Percentiles rank a stretch among this genome's conserved stretches.
Evolutionary conservation across 2,888 invertebrate species (phyloP).

Genomic region (Halictus ligatus): DNA sequence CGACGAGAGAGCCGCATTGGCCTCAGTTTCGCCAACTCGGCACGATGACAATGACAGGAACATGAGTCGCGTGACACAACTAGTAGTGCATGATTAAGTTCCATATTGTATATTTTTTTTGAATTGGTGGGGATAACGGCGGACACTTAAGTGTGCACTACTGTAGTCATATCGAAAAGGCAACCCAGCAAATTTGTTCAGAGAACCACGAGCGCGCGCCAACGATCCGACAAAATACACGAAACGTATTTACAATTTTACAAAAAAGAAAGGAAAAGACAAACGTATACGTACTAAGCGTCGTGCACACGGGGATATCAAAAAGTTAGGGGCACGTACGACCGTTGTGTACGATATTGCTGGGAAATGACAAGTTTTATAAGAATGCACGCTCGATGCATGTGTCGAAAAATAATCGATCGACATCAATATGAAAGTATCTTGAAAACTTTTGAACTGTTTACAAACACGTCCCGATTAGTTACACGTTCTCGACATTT

Average conservation of each 20-base stretch:
- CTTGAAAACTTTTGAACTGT: constrained; percentile 33
- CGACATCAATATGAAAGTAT: constrained; percentile 46
- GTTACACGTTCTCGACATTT: background rate
- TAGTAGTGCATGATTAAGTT: background rate
- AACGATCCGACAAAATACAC: background rate
- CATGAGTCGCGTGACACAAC: background rate
- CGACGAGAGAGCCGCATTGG: background rate
- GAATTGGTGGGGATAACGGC: background rate
- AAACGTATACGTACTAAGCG: background rate
- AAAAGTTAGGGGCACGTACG: background rate
- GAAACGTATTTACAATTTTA: background rate
- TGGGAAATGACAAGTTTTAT: constrained; percentile 34
- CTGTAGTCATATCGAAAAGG: background rate
- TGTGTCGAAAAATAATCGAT: constrained; percentile 18
- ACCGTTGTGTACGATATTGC: constrained; percentile 1
- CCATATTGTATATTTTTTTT: background rate
- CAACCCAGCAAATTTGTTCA: background rate
- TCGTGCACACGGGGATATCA: background rate
- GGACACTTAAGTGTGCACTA: background rate
- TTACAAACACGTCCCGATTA: constrained; percentile 35
- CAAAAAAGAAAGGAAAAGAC: background rate
- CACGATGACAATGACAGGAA: background rate
- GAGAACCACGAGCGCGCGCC: background rate
- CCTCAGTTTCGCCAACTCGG: background rate
- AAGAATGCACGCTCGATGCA: background rate